Evolutionary conservation across 2,888 invertebrate species (phyloP).

Genomic region (Epinotia brunnichana): DNA sequence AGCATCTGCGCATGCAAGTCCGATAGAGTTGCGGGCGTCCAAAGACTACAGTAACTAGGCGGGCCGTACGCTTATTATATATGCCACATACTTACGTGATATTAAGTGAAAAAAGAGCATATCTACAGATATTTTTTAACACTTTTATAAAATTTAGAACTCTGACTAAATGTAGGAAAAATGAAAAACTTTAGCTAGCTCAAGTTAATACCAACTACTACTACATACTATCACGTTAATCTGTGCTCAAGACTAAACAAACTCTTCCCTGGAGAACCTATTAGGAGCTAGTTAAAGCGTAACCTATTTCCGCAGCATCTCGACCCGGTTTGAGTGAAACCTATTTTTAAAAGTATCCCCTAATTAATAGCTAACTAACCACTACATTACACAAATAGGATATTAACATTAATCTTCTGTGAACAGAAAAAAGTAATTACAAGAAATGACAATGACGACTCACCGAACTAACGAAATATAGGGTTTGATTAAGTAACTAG

Average conservation of each 20-base stretch:
- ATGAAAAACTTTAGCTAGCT: background rate
- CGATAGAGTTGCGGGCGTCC: no score
- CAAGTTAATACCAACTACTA: no score
- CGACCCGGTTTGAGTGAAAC: slow-evolving; percentile 1
- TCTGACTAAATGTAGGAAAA: background rate
- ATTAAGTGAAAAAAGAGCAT: no score
- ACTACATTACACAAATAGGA: slow-evolving; percentile 71
- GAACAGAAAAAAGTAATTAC: slow-evolving; percentile 70
- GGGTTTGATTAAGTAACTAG: slow-evolving; percentile 54
- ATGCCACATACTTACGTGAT: no score
- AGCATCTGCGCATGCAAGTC: no score
- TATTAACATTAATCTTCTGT: slow-evolving; percentile 75
- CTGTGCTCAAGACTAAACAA: background rate
- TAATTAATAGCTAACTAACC: slow-evolving; percentile 30
- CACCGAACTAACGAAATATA: slow-evolving; percentile 60
- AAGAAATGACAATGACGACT: slow-evolving; percentile 73
- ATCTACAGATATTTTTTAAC: no score
- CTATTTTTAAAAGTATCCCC: slow-evolving; percentile 20
- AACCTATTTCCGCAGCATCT: slow-evolving; percentile 11
- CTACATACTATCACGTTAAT: no score
- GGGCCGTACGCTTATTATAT: no score
- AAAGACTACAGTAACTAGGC: no score
- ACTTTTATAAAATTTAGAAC: background rate
- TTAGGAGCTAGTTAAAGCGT: slow-evolving; percentile 9
- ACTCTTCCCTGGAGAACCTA: background rate